These are phyloP conservation scores for Gyrodactylus salaris DNA, from an alignment of 1,140 invertebrate species.

Conservation along the genomic window DNA sequence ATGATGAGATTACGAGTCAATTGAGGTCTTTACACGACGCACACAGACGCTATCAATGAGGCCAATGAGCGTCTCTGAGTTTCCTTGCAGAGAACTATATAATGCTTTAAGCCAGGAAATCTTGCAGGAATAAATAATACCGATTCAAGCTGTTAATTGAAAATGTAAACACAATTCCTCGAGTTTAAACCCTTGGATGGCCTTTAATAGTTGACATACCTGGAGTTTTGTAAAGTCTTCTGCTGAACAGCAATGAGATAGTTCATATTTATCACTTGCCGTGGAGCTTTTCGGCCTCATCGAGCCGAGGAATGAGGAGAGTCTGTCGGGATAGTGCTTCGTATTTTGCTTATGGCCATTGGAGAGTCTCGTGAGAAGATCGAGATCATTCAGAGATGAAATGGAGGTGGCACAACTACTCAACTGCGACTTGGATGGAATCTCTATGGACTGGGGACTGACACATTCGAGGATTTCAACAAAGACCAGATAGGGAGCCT, in stretches of 20 bases:
- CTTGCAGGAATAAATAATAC: no score
- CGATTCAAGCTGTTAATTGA: no score
- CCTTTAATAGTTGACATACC: no score
- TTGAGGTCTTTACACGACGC: no score
- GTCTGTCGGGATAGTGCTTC: neutral
- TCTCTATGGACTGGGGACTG: conserved; percentile 38
- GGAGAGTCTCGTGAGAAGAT: conserved; percentile 1
- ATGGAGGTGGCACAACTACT: conserved; percentile 40
- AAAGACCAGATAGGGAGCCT: conserved; percentile 87
- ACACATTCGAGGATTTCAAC: conserved; percentile 70
- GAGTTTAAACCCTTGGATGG: no score
- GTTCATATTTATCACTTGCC: conserved; percentile 11
- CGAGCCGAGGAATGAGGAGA: neutral
- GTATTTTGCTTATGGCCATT: conserved; percentile 12
- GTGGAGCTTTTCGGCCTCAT: conserved; percentile 12
- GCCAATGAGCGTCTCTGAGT: no score
- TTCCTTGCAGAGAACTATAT: no score
- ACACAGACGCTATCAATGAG: no score
- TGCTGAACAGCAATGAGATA: neutral
- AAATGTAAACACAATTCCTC: no score
- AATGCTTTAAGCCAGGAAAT: no score
- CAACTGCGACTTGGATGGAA: conserved; percentile 26
- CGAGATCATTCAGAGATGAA: conserved; percentile 8
- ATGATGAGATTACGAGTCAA: no score
- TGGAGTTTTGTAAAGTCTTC: conserved; percentile 3